Evolutionary conservation across 2,797 vertebrate species (phyloP).

Genomic region (Channa striata): DNA sequence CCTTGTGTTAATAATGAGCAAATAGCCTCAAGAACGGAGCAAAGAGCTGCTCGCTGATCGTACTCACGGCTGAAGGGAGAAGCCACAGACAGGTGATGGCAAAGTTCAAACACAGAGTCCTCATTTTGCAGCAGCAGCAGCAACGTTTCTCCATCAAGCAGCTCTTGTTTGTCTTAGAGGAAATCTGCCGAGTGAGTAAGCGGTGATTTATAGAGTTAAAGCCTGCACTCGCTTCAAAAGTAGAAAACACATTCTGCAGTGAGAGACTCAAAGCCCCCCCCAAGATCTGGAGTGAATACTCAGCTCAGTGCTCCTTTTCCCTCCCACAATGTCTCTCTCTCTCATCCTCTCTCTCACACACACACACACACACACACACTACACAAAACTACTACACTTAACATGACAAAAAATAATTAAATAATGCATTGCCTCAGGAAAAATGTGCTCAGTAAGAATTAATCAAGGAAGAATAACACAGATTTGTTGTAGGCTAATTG

Average conservation of each 20-base stretch:
- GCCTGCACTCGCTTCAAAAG: conserved; percentile 44
- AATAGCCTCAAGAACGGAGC: conserved; percentile 9
- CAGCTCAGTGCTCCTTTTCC: conserved; percentile 20
- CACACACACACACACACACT: background rate
- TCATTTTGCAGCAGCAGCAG: conserved; percentile 63
- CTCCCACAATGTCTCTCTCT: background rate
- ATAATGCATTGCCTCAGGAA: background rate
- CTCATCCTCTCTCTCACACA: conserved; percentile 13
- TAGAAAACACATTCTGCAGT: conserved; percentile 49
- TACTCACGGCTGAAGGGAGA: conserved; percentile 75
- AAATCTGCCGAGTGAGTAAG: background rate
- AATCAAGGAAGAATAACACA: conserved; percentile 11
- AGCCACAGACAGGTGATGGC: conserved; percentile 77
- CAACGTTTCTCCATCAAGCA: conserved; percentile 49
- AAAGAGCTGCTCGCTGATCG: background rate
- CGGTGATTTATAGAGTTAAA: conserved; percentile 43
- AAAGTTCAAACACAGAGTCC: conserved; percentile 74
- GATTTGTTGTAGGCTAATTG: conserved; percentile 24
- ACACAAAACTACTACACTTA: background rate
- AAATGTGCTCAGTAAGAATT: conserved; percentile 5
- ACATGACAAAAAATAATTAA: conserved; percentile 8
- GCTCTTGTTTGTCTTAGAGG: background rate
- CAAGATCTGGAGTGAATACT: conserved; percentile 53
- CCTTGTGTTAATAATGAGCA: conserved; percentile 10
- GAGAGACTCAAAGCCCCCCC: conserved; percentile 44